Evolutionary conservation across 2,797 vertebrate genomes (phyloP).

Genomic region (Dicrostonyx torquatus): DNA sequence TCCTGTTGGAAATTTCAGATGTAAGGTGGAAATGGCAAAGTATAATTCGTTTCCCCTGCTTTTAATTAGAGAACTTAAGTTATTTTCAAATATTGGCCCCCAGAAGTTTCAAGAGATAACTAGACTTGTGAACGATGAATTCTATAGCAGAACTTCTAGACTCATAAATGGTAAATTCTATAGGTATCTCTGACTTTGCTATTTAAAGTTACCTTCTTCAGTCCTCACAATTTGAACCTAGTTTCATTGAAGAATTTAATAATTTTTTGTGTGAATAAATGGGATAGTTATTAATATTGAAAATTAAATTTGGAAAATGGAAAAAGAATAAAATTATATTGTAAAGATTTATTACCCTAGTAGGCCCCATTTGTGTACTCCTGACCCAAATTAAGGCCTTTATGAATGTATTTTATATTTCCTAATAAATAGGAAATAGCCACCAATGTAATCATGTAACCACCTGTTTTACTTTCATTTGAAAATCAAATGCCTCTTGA

Average conservation of each 20-base stretch:
- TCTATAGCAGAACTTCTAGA: background rate
- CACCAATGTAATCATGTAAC: background rate
- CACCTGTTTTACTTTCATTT: constrained; percentile 41
- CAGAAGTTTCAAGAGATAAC: constrained; percentile 43
- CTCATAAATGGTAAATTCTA: constrained; percentile 1
- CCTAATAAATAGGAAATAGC: constrained; percentile 55
- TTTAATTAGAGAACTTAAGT: constrained; percentile 63
- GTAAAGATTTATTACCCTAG: constrained; percentile 7
- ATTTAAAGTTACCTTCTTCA: constrained; percentile 36
- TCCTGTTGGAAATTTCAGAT: constrained; percentile 58
- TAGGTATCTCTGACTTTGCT: constrained; percentile 19
- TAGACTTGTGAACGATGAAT: background rate
- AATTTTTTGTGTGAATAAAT: constrained; percentile 38
- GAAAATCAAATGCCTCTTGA: constrained; percentile 53
- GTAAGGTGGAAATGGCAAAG: constrained; percentile 46
- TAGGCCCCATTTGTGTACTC: constrained; percentile 5
- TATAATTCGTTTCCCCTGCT: constrained; percentile 38
- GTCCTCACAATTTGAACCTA: constrained; percentile 38
- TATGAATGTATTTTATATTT: constrained; percentile 69
- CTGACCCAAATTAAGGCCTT: constrained; percentile 52
- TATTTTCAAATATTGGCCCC: constrained; percentile 38
- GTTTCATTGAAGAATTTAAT: constrained; percentile 50
- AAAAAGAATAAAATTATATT: constrained; percentile 27
- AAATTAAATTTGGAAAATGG: constrained; percentile 63
- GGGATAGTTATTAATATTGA: constrained; percentile 33